Conservation (phyloP, 1,140 invertebrate genomes). For the Teleopsis dalmanni region DNA sequence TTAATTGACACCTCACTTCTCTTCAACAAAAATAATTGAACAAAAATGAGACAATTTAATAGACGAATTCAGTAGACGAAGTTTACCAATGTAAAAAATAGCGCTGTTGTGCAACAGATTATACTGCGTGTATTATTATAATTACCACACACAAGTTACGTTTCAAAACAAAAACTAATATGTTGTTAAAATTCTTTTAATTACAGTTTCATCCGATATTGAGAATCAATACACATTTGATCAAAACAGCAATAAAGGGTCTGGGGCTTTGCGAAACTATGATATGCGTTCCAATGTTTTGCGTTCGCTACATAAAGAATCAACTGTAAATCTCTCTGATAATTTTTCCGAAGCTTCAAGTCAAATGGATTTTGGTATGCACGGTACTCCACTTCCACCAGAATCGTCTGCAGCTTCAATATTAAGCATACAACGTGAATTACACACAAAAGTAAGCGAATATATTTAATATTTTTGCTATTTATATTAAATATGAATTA, state of each 20-base stretch:
- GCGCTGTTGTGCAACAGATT: no score
- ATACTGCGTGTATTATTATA: no score
- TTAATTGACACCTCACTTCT: no score
- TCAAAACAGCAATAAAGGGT: conserved; percentile 4
- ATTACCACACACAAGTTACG: no score
- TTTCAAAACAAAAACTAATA: no score
- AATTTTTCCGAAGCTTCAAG: conserved; percentile 27
- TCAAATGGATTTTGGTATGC: conserved; percentile 24
- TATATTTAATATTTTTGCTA: not conserved
- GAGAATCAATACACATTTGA: conserved; percentile 1
- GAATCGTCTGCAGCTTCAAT: conserved; percentile 29
- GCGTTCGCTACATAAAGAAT: conserved; percentile 12
- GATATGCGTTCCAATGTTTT: conserved; percentile 6
- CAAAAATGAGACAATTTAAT: no score
- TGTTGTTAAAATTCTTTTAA: not conserved
- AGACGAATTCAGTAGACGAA: no score
- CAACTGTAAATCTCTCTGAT: not conserved
- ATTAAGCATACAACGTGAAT: conserved; percentile 23
- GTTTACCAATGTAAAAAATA: no score
- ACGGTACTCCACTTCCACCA: conserved; percentile 16
- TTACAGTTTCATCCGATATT: not conserved
- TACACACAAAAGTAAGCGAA: conserved; percentile 18
- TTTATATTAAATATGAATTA: not conserved
- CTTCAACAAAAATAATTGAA: no score
- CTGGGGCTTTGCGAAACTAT: not conserved